Evolutionary conservation across 2,888 invertebrate species (phyloP), one percentile per base, ranked within the genome.

Genomic region (Linnaemya tessellans): DNA sequence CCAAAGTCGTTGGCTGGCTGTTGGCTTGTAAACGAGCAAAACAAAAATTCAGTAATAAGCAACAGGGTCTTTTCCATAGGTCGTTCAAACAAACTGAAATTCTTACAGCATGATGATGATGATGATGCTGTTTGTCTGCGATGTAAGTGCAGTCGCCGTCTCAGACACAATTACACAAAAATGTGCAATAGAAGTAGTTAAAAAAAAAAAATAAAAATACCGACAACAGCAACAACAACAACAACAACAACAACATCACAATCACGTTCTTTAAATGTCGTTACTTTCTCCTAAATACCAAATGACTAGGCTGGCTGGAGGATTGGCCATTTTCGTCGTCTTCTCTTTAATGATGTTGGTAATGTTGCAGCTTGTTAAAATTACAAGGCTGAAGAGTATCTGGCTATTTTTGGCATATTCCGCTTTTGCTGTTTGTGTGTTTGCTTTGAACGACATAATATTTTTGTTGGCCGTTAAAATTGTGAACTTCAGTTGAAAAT

Each of bases 281-380:
- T 84, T 84, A 84, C 84, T 84, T 84, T 84, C 84, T 81, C 84
- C 62, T 18, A 58, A 74, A 65, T 41, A 62, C 51, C 80, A 80
- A 83, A 70, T 62, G 71, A 73, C 68, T 70, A 43, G 38, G 10
- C 65, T 38, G 49, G 46, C 13, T 38, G 20, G 30, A n/a, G 15
- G 22, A 41, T n/a, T 74, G 49, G 68, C 60, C 38, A 25, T 43
- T 51, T 65, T 49, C 58, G 13, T 18, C 22, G 22, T 51, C 20
- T 58, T 51, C 22, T 10, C 30, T 38, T n/a, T 51, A 41, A 67
- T 80, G 41, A 38, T 67, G 41, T 67, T 74, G 35, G 49, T 51
- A 78, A 78, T 78, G 49, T 35, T 68, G 60, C 9, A 38, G 68
- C 60, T 51, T 58, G 68, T 62, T 41, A 41, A 54, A 67, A 7